Base-by-base conservation (phyloP, 2,888 invertebrate genomes). In the Molorchus minor region DNA sequence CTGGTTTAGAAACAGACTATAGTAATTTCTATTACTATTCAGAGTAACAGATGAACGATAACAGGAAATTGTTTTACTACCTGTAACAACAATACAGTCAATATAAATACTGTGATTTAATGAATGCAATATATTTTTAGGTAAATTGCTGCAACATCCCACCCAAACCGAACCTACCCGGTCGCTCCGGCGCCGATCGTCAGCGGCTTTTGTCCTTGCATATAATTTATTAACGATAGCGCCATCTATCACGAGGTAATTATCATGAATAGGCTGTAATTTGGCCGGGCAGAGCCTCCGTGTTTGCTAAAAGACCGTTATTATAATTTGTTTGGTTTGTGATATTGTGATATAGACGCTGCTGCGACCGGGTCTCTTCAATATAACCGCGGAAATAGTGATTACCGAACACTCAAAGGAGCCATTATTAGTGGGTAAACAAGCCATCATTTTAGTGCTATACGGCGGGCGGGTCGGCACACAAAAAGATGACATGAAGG, bases 201-300 rank as follows among this genome's bases (percentile, higher is more conserved):
- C 64, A 64, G 45, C 49, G 36, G 55, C 59, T 29, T 59, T 65
- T 64, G 62, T 57, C 59, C 54, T 62, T 64, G 45, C 44, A 8
- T 53, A 66, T 71, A 74, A 73, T 74, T 74, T 72, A 74, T 69
- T 33, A 68, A 61, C 61, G 65, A 65, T 51, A 59, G 47, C 64
- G 51, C 64, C 69, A 77, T 78, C 76, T 77, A 78, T 78, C 77
- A 78, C 75, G 70, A 71, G 71, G 75, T 77, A 77, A 78, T 78
- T 75, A 77, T 71, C 64, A 65, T 75, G 75, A 76, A 77, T 77
- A 74, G 74, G 70, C 68, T 65, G 71, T 77, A 77, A 78, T 77
- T 77, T 64, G 60, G 60, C 49, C 47, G 55, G 65, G 61, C 59
- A 65, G 62, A 64, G 66, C 65, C 62, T 66, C 68, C 70, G 68